These are phyloP conservation scores for Papilio helenus DNA, from an alignment of 1,140 invertebrate species.

Conservation along the genomic window DNA sequence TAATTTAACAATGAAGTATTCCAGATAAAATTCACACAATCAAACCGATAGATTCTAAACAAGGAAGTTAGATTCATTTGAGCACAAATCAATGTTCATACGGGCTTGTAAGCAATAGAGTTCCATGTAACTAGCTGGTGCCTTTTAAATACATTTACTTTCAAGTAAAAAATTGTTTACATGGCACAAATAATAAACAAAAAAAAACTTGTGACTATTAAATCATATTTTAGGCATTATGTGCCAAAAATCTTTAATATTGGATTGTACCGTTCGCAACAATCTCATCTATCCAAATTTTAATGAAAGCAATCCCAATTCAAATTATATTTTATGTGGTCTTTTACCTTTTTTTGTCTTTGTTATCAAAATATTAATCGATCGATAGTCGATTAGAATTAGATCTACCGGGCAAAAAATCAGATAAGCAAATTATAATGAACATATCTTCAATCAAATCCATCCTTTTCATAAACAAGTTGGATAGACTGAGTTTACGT, in stretches of 20 bases:
- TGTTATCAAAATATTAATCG: no score
- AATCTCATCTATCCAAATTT: no score
- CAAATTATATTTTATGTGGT: no score
- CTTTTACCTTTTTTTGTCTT: no score
- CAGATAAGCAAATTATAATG: no score
- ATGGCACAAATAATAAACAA: not conserved
- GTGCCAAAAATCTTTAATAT: no score
- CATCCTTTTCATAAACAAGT: no score
- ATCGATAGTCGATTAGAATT: no score
- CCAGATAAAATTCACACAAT: not conserved
- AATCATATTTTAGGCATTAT: not conserved
- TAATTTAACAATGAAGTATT: not conserved
- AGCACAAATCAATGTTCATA: slow-evolving; percentile 32
- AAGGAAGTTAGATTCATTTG: slow-evolving; percentile 9
- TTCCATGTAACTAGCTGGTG: not conserved
- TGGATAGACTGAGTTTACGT: not conserved
- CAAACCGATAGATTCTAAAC: not conserved
- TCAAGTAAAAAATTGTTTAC: not conserved
- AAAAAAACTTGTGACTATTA: not conserved
- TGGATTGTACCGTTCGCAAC: no score
- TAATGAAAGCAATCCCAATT: no score
- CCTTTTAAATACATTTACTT: not conserved
- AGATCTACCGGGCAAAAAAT: no score
- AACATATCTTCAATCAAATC: no score
- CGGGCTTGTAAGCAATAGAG: slow-evolving; percentile 20